phyloP scores from a whole-genome alignment of 2,113 vertebrate species.

The Merops nubicus region DNA sequence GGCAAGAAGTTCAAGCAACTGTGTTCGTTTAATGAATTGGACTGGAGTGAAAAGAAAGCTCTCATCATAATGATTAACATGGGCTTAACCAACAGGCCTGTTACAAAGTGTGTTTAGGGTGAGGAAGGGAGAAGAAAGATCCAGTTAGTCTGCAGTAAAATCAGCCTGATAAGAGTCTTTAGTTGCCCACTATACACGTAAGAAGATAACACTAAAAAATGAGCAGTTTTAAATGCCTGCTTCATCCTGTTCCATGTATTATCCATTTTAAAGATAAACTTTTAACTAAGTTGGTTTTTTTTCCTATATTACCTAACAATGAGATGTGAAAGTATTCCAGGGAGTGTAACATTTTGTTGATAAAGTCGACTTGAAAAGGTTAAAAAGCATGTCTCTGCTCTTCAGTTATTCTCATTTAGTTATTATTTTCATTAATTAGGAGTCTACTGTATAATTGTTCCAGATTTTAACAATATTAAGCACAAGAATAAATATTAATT shows the following conservation, averaged over 20 bases:
- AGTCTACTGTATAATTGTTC: not conserved
- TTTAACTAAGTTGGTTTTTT: not conserved
- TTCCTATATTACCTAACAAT: not conserved
- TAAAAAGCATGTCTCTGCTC: not conserved
- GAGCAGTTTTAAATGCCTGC: not conserved
- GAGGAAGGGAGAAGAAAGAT: not conserved
- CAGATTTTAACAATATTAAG: not conserved
- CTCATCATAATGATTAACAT: not conserved
- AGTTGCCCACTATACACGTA: not conserved
- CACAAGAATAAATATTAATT: not conserved
- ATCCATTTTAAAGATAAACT: not conserved
- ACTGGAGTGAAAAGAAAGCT: not conserved
- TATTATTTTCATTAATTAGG: not conserved
- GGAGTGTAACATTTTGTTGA: not conserved
- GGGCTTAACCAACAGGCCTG: not conserved
- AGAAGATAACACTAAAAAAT: not conserved
- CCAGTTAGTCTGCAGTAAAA: not conserved
- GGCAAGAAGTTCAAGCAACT: not conserved
- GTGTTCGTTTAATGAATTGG: rapidly evolving
- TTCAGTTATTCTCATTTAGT: not conserved
- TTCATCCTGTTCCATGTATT: not conserved
- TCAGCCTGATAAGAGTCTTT: not conserved
- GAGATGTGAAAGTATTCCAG: not conserved
- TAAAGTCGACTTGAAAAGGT: not conserved
- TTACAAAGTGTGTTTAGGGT: not conserved